Conservation (phyloP, 2,797 vertebrate species). For the Clamator glandarius region DNA sequence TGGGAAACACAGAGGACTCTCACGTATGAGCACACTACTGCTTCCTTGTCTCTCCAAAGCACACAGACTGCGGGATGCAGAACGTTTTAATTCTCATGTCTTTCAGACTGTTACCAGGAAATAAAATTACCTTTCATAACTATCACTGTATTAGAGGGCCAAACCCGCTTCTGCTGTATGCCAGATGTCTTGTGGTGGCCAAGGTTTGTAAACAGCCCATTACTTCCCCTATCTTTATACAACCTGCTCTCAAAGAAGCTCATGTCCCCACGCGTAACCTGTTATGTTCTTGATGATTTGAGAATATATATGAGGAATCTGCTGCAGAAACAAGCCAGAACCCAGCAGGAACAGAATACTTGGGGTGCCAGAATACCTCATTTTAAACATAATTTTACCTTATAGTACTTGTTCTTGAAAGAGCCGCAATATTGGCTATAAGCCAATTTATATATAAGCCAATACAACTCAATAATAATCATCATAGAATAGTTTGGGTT, state of each 20-base stretch:
- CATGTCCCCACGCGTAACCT: neutral
- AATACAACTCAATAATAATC: no score
- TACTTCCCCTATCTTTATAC: neutral
- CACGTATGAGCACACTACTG: neutral
- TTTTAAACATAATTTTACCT: neutral
- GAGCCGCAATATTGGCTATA: neutral
- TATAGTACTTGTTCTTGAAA: neutral
- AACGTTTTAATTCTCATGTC: neutral
- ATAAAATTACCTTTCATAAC: neutral
- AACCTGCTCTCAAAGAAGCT: neutral
- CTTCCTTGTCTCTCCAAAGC: neutral
- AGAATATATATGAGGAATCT: neutral
- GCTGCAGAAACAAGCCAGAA: neutral
- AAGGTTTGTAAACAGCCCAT: neutral
- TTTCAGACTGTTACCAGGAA: neutral
- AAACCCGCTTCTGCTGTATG: neutral
- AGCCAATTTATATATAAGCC: no score
- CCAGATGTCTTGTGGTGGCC: neutral
- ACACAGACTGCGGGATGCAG: neutral
- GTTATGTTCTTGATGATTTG: neutral
- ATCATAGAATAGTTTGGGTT: no score
- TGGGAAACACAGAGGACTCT: neutral
- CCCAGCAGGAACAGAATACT: neutral
- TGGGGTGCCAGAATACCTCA: neutral
- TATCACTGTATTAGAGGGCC: neutral